Conservation (phyloP, 2,888 invertebrate species). For the Ceraclea dissimilis region DNA sequence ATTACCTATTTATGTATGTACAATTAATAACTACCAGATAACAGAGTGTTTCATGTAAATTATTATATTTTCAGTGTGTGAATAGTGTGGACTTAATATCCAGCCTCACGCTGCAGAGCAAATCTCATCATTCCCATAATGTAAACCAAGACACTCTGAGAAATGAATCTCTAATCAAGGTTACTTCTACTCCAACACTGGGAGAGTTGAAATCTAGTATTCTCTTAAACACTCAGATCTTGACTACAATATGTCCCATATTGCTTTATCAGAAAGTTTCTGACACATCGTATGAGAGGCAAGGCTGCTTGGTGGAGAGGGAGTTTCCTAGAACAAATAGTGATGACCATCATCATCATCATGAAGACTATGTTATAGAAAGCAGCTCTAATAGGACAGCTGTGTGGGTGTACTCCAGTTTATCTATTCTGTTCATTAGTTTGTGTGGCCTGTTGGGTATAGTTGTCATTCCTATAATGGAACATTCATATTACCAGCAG, state of each 20-base stretch:
- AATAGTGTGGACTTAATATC: conserved; percentile 42
- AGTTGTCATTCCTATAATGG: conserved; percentile 87
- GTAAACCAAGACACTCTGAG: conserved; percentile 30
- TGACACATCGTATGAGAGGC: conserved; percentile 44
- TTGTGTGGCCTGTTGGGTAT: conserved; percentile 82
- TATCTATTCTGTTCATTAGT: conserved; percentile 78
- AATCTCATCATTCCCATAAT: conserved; percentile 26
- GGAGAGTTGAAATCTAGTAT: conserved; percentile 12
- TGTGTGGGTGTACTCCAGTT: conserved; percentile 79
- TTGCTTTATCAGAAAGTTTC: conserved; percentile 59
- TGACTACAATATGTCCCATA: conserved; percentile 57
- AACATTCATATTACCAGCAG: conserved; percentile 79
- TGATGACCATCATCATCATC: conserved; percentile 20
- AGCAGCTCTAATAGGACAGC: conserved; percentile 37
- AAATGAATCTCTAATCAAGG: conserved; percentile 28
- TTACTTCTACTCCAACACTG: conserved; percentile 3
- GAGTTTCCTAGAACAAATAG: conserved; percentile 28
- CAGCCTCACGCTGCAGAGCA: conserved; percentile 28
- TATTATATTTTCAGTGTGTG: conserved; percentile 38
- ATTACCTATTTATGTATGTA: background rate
- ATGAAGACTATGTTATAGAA: conserved; percentile 24
- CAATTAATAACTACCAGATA: background rate
- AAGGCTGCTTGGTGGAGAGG: conserved; percentile 49
- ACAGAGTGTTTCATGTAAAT: background rate
- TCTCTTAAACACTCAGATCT: conserved; percentile 26